A percentile compares a stretch with the other conserved stretches of the same genome.
Conservation (phyloP, 2,113 vertebrate species). For the Notothenia coriiceps region DNA sequence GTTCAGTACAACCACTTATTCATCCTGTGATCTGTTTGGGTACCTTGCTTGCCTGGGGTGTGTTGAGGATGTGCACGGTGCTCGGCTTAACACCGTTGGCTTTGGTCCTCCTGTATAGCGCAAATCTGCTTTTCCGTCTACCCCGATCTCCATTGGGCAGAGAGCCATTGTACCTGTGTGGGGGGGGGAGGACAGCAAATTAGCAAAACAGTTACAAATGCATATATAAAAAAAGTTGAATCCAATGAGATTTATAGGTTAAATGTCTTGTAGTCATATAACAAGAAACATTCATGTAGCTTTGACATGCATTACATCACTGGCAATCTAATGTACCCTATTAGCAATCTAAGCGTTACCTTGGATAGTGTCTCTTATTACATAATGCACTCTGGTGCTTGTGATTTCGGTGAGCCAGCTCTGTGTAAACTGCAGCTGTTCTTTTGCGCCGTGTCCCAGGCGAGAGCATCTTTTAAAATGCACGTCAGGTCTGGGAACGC, state of each 20-base stretch:
- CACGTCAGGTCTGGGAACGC: conserved; percentile 74
- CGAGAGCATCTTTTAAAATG: conserved; percentile 89
- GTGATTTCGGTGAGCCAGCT: conserved; percentile 52
- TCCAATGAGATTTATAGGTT: conserved; percentile 53
- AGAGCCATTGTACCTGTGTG: conserved; percentile 94
- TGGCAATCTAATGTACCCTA: conserved; percentile 57
- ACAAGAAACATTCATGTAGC: conserved; percentile 50
- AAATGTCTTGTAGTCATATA: conserved; percentile 46
- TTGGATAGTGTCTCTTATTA: conserved; percentile 71
- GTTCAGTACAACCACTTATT: conserved; percentile 20
- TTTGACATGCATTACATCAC: conserved; percentile 64
- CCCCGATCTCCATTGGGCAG: conserved; percentile 95
- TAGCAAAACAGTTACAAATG: conserved; percentile 8
- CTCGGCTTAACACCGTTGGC: conserved; percentile 96
- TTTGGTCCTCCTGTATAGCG: conserved; percentile 92
- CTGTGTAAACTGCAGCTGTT: conserved; percentile 62
- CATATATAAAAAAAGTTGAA: conserved; percentile 26
- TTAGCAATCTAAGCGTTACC: conserved; percentile 72
- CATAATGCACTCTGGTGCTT: conserved; percentile 66
- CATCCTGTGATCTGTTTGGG: conserved; percentile 25
- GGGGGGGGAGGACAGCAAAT: conserved; percentile 51
- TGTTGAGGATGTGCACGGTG: conserved; percentile 94
- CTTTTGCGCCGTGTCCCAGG: conserved; percentile 49
- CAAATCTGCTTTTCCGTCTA: conserved; percentile 97
- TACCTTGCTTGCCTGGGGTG: conserved; percentile 96